Evolutionary conservation across 2,113 vertebrate species (phyloP), one percentile per base, ranked within the genome.

Genomic region (Chionodraco myersi): DNA sequence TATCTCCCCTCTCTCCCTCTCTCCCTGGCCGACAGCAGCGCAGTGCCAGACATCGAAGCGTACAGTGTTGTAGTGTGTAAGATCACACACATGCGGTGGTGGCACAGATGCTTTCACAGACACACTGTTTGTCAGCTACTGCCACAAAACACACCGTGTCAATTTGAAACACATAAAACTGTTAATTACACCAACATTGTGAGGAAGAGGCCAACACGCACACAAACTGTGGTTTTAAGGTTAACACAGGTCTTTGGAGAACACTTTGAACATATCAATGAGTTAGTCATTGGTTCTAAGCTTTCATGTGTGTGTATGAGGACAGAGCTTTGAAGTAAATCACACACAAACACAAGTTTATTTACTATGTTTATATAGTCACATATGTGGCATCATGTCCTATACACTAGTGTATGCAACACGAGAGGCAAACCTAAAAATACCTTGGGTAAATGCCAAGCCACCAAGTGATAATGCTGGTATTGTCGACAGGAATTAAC

Each of bases 241-340:
- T 59, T 63, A 54, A 82, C 66, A 30, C 53, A 48, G 60, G 71
- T 79, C 66, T 66, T 62, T 58, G 64, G 52, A 41, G 49, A 84
- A 61, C 36, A 75, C 45, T 86, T 86, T 88, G 71, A 79, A 80
- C 26, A 18, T 44, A 63, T 73, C 80, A 63, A 67, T 79, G 62
- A 60, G 68, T 83, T 60, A 73, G 61, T 78, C 75, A 87, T 85
- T 53, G 79, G 44, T 49, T 65, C 64, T 4, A 36, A 68, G 73
- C 79, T 90, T 85, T 88, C 75, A 89, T 83, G 75, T 85, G 18
- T 82, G 44, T 70, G 47, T 41, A 72, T 64, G 65, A 78, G 45
- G 47, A 76, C 48, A 68, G 36, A 72, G 48, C 80, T 89, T 86
- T 86, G 74, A 91, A 85, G 84, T 66, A 13, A 21, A 16, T 21